Evolutionary conservation across 2,888 invertebrate species (phyloP), one percentile per base, ranked within the genome.

Genomic region (Drosophila monieri): DNA sequence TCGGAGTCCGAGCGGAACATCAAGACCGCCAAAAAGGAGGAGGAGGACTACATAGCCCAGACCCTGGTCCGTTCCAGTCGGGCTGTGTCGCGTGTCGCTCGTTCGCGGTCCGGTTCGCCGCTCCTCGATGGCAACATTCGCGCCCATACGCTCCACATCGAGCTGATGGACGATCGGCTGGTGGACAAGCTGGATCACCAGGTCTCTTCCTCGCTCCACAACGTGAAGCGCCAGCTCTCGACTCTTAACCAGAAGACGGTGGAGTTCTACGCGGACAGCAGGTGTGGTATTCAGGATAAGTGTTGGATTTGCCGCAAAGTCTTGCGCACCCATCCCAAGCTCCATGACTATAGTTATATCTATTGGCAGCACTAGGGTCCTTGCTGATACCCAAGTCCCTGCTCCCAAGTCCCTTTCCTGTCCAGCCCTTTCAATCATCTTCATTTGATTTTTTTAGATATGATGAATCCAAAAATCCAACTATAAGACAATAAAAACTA

Each of bases 1-100:
- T 93, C 93, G 39, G 94, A 95, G 78, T 94, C 93, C 67, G 89
- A 91, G 74, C 92, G 90, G 72, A 92, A 93, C 78, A 91, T 92
- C 15, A 89, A 90, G 76, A 57, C 62, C 52, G 87, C 89, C 64
- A 90, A 89, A 47, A 60, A 78, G 58, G 86, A 90, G 59, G 91
- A 90, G 61, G 90, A 90, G 64, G 78, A 90, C 65, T 88, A 80
- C 39, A 88, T 91, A 52, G 71, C 90, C 8, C 89, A 90, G 53
- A 76, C 90, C 15, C 72, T 90, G 9, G 62, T 87, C 10, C 88
- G 90, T 41, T 90, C 91, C 12, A 89, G 88, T 70, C 90, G 91
- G 32, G 90, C 88, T 46, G 73, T 70, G 5, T 90, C 91, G 65
- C 90, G 90, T 73, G 21, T 23, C 21, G 72, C 77, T n/a, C 89